Base-by-base conservation (phyloP, 2,113 vertebrate species). In the Gasterosteus aculeatus region DNA sequence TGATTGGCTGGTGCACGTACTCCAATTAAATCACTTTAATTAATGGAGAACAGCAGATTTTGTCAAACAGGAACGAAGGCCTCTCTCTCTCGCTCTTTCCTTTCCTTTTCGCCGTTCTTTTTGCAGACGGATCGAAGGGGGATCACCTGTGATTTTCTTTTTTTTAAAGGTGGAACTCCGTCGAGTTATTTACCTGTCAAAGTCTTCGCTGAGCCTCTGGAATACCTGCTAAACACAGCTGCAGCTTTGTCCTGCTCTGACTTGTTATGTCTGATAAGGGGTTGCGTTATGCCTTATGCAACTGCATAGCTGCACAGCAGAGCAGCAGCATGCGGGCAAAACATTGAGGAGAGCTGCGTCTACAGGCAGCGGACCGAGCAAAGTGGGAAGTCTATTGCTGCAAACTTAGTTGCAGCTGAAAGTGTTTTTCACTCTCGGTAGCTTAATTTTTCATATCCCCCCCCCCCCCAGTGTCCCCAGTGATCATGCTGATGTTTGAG, bases 191-290 rank as follows among this genome's bases (percentile, higher is more conserved):
- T 54, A 72, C 26, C 6, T 22, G 60, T 16, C 11, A 18, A 0
- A 63, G 72, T 72, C 2, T 12, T 49, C 35, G 35, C 19, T 4
- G 42, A 74, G 39, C 49, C 46, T 16, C 58, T 42, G 38, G 76
- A 85, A 86, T 69, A 72, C 79, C 56, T 77, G 83, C 54, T 65
- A 16, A n/a, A 47, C 78, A 75, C 69, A 77, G 77, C 80, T 70
- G 75, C 71, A 62, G 65, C 59, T 72, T 49, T 71, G 56, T 83
- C 80, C 78, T 88, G 88, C 75, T 79, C 75, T 60, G 73, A 83
- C 88, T 69, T 90, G 88, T 86, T 79, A 79, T 42, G 65, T 84
- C 85, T 69, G 67, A 84, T 88, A 87, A 87, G 71, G 84, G 67
- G 10, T 57, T 69, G 39, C 12, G 6, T 74, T 85, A 69, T 73